Conservation (phyloP, 2,113 vertebrate species). For the Ramphastos sulfuratus region DNA sequence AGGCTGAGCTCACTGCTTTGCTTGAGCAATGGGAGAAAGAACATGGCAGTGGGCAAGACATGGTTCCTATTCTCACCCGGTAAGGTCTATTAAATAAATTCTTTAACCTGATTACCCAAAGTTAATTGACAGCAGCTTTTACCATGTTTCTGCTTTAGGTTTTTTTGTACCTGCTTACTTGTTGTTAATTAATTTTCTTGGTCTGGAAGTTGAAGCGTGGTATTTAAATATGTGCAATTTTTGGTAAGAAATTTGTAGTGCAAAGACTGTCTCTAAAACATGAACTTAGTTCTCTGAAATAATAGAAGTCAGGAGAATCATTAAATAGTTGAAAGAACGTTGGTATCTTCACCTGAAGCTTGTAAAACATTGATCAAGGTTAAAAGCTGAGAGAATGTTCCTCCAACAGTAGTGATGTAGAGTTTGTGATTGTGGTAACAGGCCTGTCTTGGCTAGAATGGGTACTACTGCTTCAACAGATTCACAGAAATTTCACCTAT, state of each 20-base stretch:
- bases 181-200: background rate
- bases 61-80: conserved; percentile 94
- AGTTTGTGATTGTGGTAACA: background rate
- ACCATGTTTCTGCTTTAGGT: background rate
- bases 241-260: background rate
- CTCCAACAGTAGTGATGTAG: background rate
- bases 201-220: background rate
- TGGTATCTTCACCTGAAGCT: background rate
- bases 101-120: background rate
- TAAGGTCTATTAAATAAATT: conserved; percentile 62
- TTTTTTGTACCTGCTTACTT: background rate
- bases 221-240: background rate
- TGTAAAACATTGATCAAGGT: background rate
- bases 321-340: background rate
- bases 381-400: background rate
- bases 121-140: background rate
- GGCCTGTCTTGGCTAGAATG: background rate
- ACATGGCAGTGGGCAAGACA: conserved; percentile 90
- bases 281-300: background rate
- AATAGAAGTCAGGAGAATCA: background rate
- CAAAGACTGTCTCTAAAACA: background rate
- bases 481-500: background rate
- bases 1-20: conserved; percentile 94
- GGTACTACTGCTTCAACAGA: background rate
- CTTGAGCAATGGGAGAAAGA: conserved; percentile 98